Evolutionary conservation across 92 coral and sea anemone species (phyloP).

Genomic region (Umimayanthus chanpuru): DNA sequence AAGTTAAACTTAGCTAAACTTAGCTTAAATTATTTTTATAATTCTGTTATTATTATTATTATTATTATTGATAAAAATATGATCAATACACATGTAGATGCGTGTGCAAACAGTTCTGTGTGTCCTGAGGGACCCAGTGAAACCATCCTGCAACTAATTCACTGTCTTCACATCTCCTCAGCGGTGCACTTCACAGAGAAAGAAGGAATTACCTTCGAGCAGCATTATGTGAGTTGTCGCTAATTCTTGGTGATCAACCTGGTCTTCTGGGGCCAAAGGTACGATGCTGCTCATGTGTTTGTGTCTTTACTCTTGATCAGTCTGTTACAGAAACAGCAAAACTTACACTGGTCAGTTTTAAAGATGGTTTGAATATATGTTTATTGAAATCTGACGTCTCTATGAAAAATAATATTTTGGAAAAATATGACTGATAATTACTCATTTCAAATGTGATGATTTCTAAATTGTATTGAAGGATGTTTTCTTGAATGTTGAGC

Average conservation of each 20-base stretch:
- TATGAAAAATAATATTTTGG: neutral
- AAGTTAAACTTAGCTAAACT: no score
- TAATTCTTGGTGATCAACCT: slow-evolving; percentile 95
- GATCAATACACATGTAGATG: no score
- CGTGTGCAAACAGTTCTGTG: no score
- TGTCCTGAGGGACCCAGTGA: neutral
- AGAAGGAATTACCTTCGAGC: slow-evolving; percentile 87
- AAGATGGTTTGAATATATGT: neutral
- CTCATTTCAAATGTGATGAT: no score
- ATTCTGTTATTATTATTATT: no score
- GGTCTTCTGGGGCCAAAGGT: slow-evolving; percentile 99
- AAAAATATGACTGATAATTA: neutral
- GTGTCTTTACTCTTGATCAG: neutral
- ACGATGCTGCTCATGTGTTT: neutral
- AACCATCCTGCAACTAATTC: neutral
- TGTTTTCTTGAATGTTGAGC: no score
- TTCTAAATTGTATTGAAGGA: no score
- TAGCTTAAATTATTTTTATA: no score
- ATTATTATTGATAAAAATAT: no score
- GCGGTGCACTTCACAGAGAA: slow-evolving; percentile 86
- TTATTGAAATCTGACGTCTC: neutral
- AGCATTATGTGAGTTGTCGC: slow-evolving; percentile 82
- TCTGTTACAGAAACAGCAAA: neutral
- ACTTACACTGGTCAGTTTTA: no score
- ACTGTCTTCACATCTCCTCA: slow-evolving; percentile 16